Evolutionary conservation across 2,113 vertebrate genomes (phyloP), one percentile per base, ranked within the genome.

Genomic region (Cyphomyrus plagiostoma): DNA sequence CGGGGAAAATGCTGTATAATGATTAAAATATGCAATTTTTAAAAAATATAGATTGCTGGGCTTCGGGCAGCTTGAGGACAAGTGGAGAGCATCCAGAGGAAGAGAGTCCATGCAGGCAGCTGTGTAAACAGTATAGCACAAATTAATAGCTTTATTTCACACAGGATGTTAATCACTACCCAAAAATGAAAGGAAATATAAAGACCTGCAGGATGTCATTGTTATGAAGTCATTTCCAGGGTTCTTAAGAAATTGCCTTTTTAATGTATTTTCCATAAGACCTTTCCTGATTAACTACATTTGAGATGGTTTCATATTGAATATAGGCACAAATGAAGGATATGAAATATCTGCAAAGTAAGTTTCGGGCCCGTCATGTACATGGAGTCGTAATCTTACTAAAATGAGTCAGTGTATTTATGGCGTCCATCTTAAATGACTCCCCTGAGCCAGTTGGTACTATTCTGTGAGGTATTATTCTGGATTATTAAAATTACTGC

Each of bases 51-150:
- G 15, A 42, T 80, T 42, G 6, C 30, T 80, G 35, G 13, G 4
- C 35, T 42, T 80, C 2, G 3, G 15, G 17, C 13, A 42, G 74
- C 35, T 39, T 42, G 5, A 21, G 74, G n/a, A 30, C 35, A 8
- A 80, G 30, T 15, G 74, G 35, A 19, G 35, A 42, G 3, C 30
- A 39, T 30, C 26, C 30, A 17, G 35, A 19, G 30, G 11, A 5
- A 77, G 1, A 3, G 70, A 8, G 11, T 39, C 70, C 30, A 42
- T 17, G 35, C 35, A 80, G 87, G 88, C 90, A 91, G 90, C 96
- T 96, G 94, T 93, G 91, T 90, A 96, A 96, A 96, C 94, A 95
- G 91, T 91, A 94, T 94, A 94, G 92, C 93, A 94, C 92, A 95
- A 96, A 95, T 92, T 89, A 88, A 88, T 92, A 90, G 92, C 92